Evolutionary conservation across 1,140 invertebrate genomes (phyloP).

Genomic region (Mactra quadrangularis): DNA sequence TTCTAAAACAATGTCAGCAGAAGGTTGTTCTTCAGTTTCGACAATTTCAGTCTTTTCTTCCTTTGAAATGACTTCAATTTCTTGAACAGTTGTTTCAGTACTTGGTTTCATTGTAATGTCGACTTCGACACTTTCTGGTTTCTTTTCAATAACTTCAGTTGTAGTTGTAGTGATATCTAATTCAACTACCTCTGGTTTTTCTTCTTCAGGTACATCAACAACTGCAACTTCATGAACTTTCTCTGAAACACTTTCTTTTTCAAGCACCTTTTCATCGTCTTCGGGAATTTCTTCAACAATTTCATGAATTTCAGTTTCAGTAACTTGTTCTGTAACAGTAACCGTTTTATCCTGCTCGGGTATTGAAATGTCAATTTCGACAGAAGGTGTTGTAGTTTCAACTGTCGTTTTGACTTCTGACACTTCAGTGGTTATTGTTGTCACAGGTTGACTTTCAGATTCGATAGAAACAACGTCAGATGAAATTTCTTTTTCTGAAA

Average conservation of each 20-base stretch:
- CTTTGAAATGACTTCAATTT: constrained; percentile 19
- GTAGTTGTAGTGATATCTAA: neutral
- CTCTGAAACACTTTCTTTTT: no score
- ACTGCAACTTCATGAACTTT: no score
- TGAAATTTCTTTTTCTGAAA: constrained; percentile 13
- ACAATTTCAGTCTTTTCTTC: neutral
- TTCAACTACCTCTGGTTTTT: neutral
- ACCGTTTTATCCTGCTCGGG: neutral
- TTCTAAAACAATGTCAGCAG: neutral
- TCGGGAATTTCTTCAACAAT: neutral
- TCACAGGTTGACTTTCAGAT: neutral
- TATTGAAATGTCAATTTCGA: constrained; percentile 22
- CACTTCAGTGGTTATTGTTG: neutral
- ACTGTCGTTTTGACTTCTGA: no score
- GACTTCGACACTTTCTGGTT: constrained; percentile 26
- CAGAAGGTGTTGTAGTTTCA: neutral
- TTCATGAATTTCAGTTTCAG: constrained; percentile 42
- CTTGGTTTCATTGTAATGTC: constrained; percentile 9
- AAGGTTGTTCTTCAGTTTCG: neutral
- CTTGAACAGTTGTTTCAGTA: neutral
- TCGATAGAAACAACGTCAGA: constrained; percentile 29
- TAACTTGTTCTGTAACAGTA: constrained; percentile 10
- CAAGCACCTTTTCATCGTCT: no score
- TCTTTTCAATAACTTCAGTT: constrained; percentile 1
- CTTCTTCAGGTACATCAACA: neutral